Conservation (phyloP, 1,140 invertebrate species). For the Aradophagus sp. region DNA sequence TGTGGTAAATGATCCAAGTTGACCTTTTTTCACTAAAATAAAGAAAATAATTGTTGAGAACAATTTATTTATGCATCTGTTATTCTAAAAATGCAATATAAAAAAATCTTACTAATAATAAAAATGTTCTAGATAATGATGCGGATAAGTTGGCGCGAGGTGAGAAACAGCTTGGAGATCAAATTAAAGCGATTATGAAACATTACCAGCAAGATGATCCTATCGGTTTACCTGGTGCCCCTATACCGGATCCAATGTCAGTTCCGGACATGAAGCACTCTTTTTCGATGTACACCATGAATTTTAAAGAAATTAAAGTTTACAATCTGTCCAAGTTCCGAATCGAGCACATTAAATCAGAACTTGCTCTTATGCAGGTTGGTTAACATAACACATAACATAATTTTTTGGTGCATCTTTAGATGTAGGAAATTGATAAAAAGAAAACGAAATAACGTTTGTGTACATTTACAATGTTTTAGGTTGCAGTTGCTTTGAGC, state of each 20-base stretch:
- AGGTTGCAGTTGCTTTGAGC: conserved; percentile 79
- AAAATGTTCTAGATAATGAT: conserved; percentile 37
- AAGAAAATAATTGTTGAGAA: no score
- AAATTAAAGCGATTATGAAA: conserved; percentile 82
- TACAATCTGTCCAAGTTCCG: conserved; percentile 86
- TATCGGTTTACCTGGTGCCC: conserved; percentile 83
- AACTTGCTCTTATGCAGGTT: conserved; percentile 82
- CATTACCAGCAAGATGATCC: conserved; percentile 89
- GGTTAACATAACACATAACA: no score
- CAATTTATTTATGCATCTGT: no score
- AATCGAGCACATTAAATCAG: conserved; percentile 80
- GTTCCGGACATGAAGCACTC: conserved; percentile 86
- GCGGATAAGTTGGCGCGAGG: conserved; percentile 70
- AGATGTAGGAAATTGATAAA: no score
- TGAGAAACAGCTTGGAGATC: conserved; percentile 81
- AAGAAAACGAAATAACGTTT: no score
- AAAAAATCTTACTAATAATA: no score
- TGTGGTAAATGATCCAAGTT: no score
- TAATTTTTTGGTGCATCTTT: no score
- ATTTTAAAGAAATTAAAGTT: conserved; percentile 82
- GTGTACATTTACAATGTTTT: conserved; percentile 10
- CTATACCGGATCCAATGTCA: conserved; percentile 84
- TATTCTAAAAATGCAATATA: neutral
- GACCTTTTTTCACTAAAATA: no score
- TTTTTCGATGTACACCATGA: conserved; percentile 81